These are phyloP conservation scores for Lucilia cuprina DNA, from an alignment of 1,140 invertebrate genomes.

Conservation along the genomic window DNA sequence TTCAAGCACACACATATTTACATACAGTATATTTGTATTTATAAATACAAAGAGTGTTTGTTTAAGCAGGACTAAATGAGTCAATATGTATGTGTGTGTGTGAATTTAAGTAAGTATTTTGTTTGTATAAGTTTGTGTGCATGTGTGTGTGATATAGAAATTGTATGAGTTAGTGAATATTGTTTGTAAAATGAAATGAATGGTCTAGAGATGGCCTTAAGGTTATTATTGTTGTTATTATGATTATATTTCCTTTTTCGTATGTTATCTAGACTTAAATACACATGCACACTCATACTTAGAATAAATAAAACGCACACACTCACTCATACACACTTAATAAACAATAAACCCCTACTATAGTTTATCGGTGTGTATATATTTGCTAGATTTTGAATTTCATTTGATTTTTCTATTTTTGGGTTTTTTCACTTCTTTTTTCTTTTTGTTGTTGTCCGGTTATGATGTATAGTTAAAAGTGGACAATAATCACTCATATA, in stretches of 20 bases:
- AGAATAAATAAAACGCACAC: not conserved
- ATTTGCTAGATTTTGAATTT: not conserved
- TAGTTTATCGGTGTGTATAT: not conserved
- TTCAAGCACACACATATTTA: not conserved
- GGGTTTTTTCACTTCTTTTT: not conserved
- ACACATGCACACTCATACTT: not conserved
- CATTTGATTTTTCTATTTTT: not conserved
- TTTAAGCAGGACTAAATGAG: not conserved
- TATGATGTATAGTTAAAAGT: not conserved
- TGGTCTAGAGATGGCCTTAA: not conserved
- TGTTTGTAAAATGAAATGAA: not conserved
- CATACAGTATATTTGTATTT: not conserved
- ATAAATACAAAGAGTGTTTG: not conserved
- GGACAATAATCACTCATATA: not conserved
- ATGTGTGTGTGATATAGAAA: too few species aligned
- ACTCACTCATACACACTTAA: not conserved
- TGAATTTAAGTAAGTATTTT: not conserved
- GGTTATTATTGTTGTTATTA: conserved; percentile 12
- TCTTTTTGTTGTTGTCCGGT: too few species aligned
- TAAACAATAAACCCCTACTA: not conserved
- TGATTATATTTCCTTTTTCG: conserved; percentile 11
- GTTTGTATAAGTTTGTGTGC: not conserved
- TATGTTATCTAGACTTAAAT: conserved; percentile 10
- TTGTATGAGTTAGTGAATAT: not conserved
- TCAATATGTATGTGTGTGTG: not conserved